Evolutionary conservation across 2,113 vertebrate species (phyloP).

Genomic region (Cyphomyrus discorhynchus): DNA sequence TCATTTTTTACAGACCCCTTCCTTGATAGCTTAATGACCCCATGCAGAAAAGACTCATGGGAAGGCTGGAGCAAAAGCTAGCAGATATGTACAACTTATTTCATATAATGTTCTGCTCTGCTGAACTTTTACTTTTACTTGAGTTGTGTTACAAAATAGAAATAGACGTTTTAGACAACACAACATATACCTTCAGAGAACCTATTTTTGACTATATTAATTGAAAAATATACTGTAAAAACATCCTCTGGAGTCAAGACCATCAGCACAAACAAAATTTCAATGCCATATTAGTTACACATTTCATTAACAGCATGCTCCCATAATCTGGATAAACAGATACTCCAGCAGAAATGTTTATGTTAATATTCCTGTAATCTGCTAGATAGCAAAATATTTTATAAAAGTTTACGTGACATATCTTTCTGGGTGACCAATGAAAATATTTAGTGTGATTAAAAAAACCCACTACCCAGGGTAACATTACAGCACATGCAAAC

Average conservation of each 20-base stretch:
- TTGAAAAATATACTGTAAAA: background rate
- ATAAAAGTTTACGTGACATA: background rate
- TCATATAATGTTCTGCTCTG: background rate
- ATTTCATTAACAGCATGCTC: background rate
- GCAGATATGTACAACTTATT: background rate
- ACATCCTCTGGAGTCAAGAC: background rate
- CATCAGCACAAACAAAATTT: background rate
- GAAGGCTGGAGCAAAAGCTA: background rate
- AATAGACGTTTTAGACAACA: background rate
- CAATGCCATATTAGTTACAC: background rate
- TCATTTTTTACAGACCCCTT: conserved; percentile 10
- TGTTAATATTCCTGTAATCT: background rate
- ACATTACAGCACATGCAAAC: background rate
- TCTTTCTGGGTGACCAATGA: background rate
- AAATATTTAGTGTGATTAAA: background rate
- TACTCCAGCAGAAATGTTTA: background rate
- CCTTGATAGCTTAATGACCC: conserved; percentile 25
- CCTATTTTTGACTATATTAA: background rate
- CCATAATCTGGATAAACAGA: background rate
- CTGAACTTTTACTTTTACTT: background rate
- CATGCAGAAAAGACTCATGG: background rate
- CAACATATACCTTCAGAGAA: background rate
- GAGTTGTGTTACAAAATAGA: background rate
- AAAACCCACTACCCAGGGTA: background rate
- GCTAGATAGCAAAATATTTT: background rate